These are phyloP conservation scores for Mycalesis mineus DNA, from an alignment of 2,888 invertebrate species.

Conservation along the genomic window DNA sequence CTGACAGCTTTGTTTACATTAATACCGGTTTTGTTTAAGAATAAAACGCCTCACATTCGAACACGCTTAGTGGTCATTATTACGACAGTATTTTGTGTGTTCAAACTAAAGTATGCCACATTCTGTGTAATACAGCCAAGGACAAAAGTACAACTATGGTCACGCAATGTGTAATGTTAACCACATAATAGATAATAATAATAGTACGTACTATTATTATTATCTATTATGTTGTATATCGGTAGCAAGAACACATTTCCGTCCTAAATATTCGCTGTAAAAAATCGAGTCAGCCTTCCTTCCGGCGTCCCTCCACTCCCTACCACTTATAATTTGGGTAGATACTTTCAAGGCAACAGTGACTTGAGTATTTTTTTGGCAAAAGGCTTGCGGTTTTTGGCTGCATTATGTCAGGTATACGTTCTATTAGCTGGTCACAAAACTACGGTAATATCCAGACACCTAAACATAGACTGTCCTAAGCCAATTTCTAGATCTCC, in stretches of 20 bases:
- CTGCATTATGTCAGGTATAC: background rate
- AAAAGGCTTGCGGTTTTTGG: background rate
- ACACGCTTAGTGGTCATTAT: conserved; percentile 2
- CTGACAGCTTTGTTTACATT: conserved; percentile 10
- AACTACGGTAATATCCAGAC: background rate
- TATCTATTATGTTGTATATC: background rate
- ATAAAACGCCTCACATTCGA: background rate
- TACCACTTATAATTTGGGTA: background rate
- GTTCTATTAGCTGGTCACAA: background rate
- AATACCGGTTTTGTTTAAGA: conserved; percentile 8
- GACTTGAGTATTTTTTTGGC: background rate
- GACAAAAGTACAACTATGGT: background rate
- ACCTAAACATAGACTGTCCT: too few species aligned
- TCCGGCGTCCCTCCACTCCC: background rate
- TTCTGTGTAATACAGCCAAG: background rate
- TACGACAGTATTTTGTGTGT: background rate
- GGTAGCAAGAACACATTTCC: background rate
- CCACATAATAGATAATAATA: too few species aligned
- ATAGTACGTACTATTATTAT: too few species aligned
- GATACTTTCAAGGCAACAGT: background rate
- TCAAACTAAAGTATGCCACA: background rate
- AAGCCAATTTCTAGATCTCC: too few species aligned
- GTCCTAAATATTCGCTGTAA: background rate
- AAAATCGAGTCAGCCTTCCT: background rate
- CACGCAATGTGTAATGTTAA: background rate